Percentiles rank a stretch among this genome's conserved stretches.
phyloP scores from a whole-genome alignment of 2,113 vertebrate species.

The Erinaceus europaeus region DNA sequence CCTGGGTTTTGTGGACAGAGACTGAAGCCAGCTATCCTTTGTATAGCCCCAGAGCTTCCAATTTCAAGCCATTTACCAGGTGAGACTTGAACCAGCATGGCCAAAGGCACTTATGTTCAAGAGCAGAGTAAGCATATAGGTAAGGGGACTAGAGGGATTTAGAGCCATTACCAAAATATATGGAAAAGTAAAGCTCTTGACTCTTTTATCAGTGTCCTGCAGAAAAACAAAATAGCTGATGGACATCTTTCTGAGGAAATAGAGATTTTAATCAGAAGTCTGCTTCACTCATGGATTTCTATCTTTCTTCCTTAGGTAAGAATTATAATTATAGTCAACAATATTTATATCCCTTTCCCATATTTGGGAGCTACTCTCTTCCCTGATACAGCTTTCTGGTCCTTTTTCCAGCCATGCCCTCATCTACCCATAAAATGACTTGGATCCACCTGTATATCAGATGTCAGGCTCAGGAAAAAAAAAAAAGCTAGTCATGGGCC shows the following conservation, averaged over 20 bases:
- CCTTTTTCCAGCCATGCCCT: no score
- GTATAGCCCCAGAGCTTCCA: neutral
- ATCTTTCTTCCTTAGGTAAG: no score
- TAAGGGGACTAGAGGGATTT: neutral
- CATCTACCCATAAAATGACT: no score
- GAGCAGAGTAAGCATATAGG: neutral
- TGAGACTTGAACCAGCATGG: neutral
- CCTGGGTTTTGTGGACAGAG: neutral
- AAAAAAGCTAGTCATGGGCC: no score
- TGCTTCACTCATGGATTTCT: neutral
- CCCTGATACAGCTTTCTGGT: no score
- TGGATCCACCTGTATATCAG: no score
- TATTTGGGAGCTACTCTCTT: no score
- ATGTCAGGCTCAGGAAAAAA: no score
- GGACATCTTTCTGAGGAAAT: neutral
- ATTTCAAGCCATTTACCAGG: neutral
- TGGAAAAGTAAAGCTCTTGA: neutral
- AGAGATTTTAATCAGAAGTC: constrained; percentile 1
- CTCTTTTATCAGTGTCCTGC: neutral
- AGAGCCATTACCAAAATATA: neutral
- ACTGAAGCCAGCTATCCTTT: neutral
- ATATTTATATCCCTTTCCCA: no score
- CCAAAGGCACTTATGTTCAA: neutral
- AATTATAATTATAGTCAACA: no score
- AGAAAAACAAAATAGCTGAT: neutral